These are phyloP conservation scores for Ariolimax columbianus DNA, from an alignment of 2,888 invertebrate genomes.

Conservation along the genomic window DNA sequence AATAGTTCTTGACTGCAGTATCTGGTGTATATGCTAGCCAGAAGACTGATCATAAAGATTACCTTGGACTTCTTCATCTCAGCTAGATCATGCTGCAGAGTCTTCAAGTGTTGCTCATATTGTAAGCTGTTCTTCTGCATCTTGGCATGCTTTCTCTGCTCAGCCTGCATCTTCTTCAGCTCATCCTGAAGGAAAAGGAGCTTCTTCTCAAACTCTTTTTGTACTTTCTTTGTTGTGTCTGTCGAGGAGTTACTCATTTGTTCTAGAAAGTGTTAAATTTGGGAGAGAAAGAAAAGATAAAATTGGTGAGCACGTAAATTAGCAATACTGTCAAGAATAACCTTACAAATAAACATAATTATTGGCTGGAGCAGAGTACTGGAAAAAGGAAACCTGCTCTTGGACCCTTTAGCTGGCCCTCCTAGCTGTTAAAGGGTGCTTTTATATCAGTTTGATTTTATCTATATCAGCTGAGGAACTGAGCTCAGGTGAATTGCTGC, in stretches of 20 bases:
- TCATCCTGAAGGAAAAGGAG: constrained; percentile 90
- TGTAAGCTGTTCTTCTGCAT: constrained; percentile 88
- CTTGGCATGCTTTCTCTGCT: constrained; percentile 92
- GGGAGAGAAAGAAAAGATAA: not conserved
- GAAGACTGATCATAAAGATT: too few species aligned
- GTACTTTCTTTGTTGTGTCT: constrained; percentile 82
- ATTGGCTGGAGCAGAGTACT: too few species aligned
- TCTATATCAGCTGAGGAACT: too few species aligned
- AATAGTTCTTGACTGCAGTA: too few species aligned
- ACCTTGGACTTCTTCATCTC: constrained; percentile 93
- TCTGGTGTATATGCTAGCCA: too few species aligned
- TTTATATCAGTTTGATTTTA: too few species aligned
- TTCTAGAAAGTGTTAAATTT: constrained; percentile 61
- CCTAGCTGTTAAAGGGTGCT: too few species aligned
- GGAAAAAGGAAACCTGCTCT: too few species aligned
- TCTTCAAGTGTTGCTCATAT: constrained; percentile 86
- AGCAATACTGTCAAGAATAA: too few species aligned
- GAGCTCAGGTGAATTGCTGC: too few species aligned
- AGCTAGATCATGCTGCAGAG: constrained; percentile 86
- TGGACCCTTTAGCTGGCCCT: too few species aligned
- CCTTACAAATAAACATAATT: too few species aligned
- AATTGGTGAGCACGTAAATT: not conserved
- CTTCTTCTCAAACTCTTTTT: constrained; percentile 93
- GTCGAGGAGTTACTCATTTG: constrained; percentile 61
- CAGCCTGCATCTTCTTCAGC: constrained; percentile 89